Evolutionary conservation across 2,113 vertebrate genomes (phyloP), one percentile per base, ranked within the genome.

Genomic region (Fulica atra): DNA sequence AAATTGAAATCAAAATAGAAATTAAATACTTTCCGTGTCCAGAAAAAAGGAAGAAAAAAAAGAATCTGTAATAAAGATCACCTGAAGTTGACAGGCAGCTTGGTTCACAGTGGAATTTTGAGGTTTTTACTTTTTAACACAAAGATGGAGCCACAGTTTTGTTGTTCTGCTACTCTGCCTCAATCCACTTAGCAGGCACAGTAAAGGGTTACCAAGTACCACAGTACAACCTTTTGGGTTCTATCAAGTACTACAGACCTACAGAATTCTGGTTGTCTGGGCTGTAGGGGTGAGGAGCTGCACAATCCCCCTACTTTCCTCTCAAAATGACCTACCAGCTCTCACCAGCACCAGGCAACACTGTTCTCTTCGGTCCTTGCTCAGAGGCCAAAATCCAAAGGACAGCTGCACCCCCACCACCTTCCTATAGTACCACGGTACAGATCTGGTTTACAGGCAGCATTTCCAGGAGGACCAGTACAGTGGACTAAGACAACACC

Each of bases 381-480:
- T 17, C 20, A 50, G 14, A 56, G n/a, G 40, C 31, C 7, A 13
- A 18, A 25, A 36, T 6, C 40, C 11, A 36, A 8, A 13, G 46
- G 31, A 26, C 0, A 0, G 33, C 0, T 53, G 36, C 9, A 40
- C 2, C 65, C 12, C 50, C 44, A 9, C 10, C 76, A 40, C 13
- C 5, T 38, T 8, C 28, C 9, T 3, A 8, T 4, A 23, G 38
- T 21, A 42, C 25, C 40, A 40, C 8, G 38, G 35, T 6, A 16
- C 20, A 16, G 14, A 20, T 2, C 33, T 31, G 28, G 19, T 26
- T 63, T 38, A n/a, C 4, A 9, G 46, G 10, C 7, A 16, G 18
- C 13, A 24, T 12, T 60, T 36, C 63, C 7, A 12, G 70, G 64
- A 64, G 35, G 17, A 28, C 29, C 23, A 2, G 8, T 16, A 16